Base-by-base conservation (phyloP, 1,140 invertebrate genomes). In the Brachionus calyciflorus region DNA sequence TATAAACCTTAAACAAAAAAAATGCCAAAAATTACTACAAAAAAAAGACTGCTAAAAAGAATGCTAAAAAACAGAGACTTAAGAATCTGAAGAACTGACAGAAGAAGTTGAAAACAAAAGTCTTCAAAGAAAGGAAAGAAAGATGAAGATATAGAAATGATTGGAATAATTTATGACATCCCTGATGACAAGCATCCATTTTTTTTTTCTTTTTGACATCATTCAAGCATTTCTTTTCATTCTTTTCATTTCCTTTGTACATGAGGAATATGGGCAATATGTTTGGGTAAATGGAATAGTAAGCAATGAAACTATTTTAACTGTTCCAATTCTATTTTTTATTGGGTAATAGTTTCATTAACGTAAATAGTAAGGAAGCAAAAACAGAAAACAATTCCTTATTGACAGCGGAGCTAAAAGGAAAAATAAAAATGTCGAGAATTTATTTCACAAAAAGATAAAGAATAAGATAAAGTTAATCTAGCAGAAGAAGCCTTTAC, bases 81-180 rank as follows among this genome's bases (percentile, higher is more conserved):
- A n/a, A n/a, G 46, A 48, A n/a, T 48, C 46, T n/a, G 3, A 48
- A 14, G 46, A 48, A n/a, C 19, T 48, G 14, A 48, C 46, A 17
- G 19, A 17, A 12, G 46, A 48, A 17, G 46, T 48, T 12, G 46
- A 48, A 48, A 48, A 48, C 14, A 48, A 48, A 17, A 12, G 14
- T 12, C 46, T 48, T n/a, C 12, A 53, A 53, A 26, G 17, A 53
- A 53, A 53, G 10, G 17, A 53, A n/a, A 53, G 24, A 53, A n/a
- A 53, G 51, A 53, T 53, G 51, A 53, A 19, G 51, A 53, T 53
- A 21, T 53, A 21, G 51, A 53, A 26, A 53, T 53, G 51, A 53
- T 53, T 19, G 51, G n/a, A 53, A 53, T 53, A 21, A 53, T 19
- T 24, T 53, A 53, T 26, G 17, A 53, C 10, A 26, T 53, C n/a